Evolutionary conservation across 2,888 invertebrate genomes (phyloP).

Genomic region (Eutolmus rufibarbis): DNA sequence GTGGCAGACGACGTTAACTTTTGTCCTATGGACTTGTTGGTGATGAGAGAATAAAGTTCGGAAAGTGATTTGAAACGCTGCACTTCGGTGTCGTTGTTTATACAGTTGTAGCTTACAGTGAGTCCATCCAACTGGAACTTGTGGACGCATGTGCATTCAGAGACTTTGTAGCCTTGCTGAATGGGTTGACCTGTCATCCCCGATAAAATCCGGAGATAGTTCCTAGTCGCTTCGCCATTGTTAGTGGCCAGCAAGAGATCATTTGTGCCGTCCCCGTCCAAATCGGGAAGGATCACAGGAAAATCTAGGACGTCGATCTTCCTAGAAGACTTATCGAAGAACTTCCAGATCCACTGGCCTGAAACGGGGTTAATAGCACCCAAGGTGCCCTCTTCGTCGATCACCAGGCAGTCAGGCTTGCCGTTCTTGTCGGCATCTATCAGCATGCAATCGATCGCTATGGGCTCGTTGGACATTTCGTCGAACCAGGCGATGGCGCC

Average conservation of each 20-base stretch:
- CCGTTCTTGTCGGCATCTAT: constrained; percentile 76
- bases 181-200: constrained; percentile 74
- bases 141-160: constrained; percentile 68
- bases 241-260: constrained; percentile 73
- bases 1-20: constrained; percentile 59
- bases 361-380: constrained; percentile 69
- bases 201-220: constrained; percentile 73
- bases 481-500: constrained; percentile 80
- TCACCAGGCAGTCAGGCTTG: constrained; percentile 76
- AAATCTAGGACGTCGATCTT: constrained; percentile 71
- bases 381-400: constrained; percentile 73
- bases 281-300: constrained; percentile 75
- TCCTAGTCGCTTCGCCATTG: constrained; percentile 65
- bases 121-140: constrained; percentile 66
- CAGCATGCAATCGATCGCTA: constrained; percentile 75
- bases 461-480: constrained; percentile 72
- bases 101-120: constrained; percentile 67
- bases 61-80: constrained; percentile 63
- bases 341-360: constrained; percentile 67
- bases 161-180: constrained; percentile 68
- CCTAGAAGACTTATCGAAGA: constrained; percentile 54
- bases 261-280: constrained; percentile 74
- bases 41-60: constrained; percentile 62
- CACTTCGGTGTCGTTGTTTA: constrained; percentile 68
- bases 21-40: constrained; percentile 56